These are phyloP conservation scores for Gryon sp. DNA, from an alignment of 1,140 invertebrate species.

Conservation along the genomic window DNA sequence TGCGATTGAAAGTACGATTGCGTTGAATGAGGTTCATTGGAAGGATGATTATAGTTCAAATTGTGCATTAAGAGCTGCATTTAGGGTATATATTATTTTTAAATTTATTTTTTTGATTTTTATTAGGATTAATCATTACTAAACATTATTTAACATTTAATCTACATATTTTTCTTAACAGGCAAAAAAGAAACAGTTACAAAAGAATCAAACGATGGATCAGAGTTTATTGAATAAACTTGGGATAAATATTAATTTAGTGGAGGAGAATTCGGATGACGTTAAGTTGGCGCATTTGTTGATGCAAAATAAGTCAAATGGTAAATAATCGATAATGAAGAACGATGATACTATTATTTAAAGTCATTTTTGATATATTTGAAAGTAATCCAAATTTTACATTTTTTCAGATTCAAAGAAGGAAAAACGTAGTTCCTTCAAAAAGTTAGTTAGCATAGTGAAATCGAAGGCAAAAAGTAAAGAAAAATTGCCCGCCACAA, in stretches of 20 bases:
- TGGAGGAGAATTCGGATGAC: constrained; percentile 90
- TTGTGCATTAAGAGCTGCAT: constrained; percentile 87
- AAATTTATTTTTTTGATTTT: constrained; percentile 16
- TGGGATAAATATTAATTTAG: constrained; percentile 87
- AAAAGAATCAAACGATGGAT: constrained; percentile 84
- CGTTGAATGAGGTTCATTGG: constrained; percentile 88
- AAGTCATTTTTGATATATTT: constrained; percentile 10
- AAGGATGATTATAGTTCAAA: constrained; percentile 96
- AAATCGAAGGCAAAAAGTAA: constrained; percentile 65
- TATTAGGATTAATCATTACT: constrained; percentile 1
- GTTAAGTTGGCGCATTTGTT: constrained; percentile 88
- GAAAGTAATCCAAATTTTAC: constrained; percentile 6
- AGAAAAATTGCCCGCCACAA: constrained; percentile 20
- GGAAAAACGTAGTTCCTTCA: constrained; percentile 58
- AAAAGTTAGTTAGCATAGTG: constrained; percentile 69
- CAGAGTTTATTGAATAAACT: constrained; percentile 87
- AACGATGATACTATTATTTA: constrained; percentile 9
- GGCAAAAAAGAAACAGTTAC: constrained; percentile 88
- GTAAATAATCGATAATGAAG: constrained; percentile 35
- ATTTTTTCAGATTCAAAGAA: constrained; percentile 63
- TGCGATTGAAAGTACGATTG: constrained; percentile 86
- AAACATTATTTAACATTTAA: constrained; percentile 6
- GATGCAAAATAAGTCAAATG: constrained; percentile 64
- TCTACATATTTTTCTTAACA: constrained; percentile 71
- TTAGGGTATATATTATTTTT: constrained; percentile 85